Conservation (phyloP, 2,888 invertebrate genomes). For the Noctuana brunneofusca region DNA sequence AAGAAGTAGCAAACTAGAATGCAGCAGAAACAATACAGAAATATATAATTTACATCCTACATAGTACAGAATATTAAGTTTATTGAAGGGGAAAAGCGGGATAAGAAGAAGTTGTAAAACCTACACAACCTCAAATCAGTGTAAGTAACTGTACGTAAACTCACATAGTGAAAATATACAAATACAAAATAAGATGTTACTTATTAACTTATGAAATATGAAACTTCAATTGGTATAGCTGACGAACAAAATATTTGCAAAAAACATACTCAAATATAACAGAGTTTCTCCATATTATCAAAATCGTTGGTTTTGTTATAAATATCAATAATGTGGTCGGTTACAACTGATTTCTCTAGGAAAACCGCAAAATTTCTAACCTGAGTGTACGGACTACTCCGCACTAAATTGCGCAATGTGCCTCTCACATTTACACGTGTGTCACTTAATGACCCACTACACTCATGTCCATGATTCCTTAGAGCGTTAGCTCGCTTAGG, state of each 20-base stretch:
- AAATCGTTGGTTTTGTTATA: not conserved
- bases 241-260: not conserved
- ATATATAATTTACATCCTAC: too few relatives aligned
- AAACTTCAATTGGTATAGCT: not conserved
- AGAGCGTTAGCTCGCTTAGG: not conserved
- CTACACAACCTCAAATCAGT: too few relatives aligned
- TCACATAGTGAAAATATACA: too few relatives aligned
- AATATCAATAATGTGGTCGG: conserved; percentile 18
- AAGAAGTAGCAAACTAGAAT: not conserved
- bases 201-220: too few relatives aligned
- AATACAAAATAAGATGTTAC: too few relatives aligned
- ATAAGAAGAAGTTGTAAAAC: too few relatives aligned
- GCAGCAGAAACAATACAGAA: too few relatives aligned
- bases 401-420: conserved; percentile 31
- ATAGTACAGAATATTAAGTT: too few relatives aligned
- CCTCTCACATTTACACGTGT: conserved; percentile 32
- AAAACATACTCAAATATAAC: not conserved
- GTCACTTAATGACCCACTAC: conserved; percentile 26
- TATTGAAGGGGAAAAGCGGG: too few relatives aligned
- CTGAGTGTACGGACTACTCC: conserved; percentile 24
- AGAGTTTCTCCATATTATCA: not conserved
- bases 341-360: conserved; percentile 29
- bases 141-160: too few relatives aligned
- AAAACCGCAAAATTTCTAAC: conserved; percentile 32
- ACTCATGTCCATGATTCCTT: conserved; percentile 9